Evolutionary conservation across 2,113 vertebrate genomes (phyloP).

Genomic region (Tamias sibiricus): DNA sequence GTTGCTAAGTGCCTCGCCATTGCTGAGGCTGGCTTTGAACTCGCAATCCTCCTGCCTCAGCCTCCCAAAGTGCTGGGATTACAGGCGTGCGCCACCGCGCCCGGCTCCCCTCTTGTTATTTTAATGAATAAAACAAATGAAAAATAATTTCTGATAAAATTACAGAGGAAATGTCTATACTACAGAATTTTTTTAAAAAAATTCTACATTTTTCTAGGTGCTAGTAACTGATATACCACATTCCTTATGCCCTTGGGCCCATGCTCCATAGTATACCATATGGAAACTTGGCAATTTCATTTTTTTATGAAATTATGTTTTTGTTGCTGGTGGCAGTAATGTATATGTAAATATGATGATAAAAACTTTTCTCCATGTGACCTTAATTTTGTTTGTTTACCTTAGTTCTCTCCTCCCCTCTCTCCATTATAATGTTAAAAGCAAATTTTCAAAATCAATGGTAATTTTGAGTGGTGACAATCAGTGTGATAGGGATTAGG

Average conservation of each 20-base stretch:
- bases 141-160: not conserved
- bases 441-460: not conserved
- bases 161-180: not conserved
- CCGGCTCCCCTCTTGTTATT: not conserved
- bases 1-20: too few relatives aligned
- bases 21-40: too few relatives aligned
- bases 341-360: not conserved
- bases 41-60: too few relatives aligned
- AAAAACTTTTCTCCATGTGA: not conserved
- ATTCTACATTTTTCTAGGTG: not conserved
- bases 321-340: not conserved
- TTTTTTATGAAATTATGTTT: not conserved
- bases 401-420: not conserved
- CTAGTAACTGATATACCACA: not conserved
- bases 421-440: not conserved
- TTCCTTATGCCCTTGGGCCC: not conserved
- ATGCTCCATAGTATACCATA: not conserved
- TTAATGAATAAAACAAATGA: not conserved
- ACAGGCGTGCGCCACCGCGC: too few relatives aligned
- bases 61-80: too few relatives aligned
- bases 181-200: not conserved
- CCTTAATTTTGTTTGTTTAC: not conserved
- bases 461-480: not conserved
- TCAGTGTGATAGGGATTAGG: not conserved
- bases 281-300: not conserved